These are phyloP conservation scores for Tachycineta bicolor DNA, from an alignment of 2,113 vertebrate genomes.

Conservation along the genomic window DNA sequence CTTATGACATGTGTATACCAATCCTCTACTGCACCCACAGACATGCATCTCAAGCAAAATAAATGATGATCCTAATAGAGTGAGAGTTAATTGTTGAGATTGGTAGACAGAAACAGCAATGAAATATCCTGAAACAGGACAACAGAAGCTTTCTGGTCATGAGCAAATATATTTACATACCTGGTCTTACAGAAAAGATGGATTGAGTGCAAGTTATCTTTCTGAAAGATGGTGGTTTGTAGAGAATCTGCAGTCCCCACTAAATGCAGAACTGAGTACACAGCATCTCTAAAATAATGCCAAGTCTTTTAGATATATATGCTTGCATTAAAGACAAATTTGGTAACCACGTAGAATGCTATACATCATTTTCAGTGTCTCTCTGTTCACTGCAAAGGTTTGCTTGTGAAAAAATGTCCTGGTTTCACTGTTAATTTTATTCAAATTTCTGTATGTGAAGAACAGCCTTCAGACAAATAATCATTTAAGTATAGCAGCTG, in stretches of 20 bases:
- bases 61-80: neutral
- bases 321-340: neutral
- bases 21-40: neutral
- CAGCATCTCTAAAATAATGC: neutral
- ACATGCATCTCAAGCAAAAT: neutral
- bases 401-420: neutral
- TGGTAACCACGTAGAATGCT: neutral
- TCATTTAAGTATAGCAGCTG: neutral
- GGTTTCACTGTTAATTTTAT: neutral
- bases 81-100: neutral
- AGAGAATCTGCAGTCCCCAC: neutral
- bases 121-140: neutral
- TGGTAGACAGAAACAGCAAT: neutral
- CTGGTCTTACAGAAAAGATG: neutral
- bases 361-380: neutral
- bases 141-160: neutral
- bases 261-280: neutral
- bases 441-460: neutral
- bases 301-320: neutral
- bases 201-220: neutral
- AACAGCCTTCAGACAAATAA: neutral
- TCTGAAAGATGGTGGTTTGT: neutral
- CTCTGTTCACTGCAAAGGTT: neutral
- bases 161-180: neutral
- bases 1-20: conserved; percentile 25